phyloP scores from a whole-genome alignment of 2,797 vertebrate species.

The Hippocampus kuda region DNA sequence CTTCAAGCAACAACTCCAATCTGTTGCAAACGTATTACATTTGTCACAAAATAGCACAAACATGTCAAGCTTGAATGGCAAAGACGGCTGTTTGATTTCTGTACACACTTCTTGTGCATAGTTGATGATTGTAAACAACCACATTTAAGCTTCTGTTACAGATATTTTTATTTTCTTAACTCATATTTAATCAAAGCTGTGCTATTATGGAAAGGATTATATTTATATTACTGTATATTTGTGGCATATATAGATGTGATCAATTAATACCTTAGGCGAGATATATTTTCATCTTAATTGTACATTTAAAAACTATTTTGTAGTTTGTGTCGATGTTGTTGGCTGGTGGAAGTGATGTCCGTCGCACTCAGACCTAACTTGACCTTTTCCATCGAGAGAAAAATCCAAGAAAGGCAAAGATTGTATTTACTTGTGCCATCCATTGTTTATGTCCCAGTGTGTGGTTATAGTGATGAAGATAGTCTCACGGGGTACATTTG shows the following conservation, averaged over 20 bases:
- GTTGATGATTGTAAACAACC: not conserved
- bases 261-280: constrained; percentile 63
- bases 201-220: constrained; percentile 51
- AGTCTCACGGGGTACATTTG: constrained; percentile 5
- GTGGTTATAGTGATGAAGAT: not conserved
- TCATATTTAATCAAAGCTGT: constrained; percentile 43
- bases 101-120: not conserved
- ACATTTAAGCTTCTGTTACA: constrained; percentile 15
- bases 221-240: constrained; percentile 77
- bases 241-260: constrained; percentile 62
- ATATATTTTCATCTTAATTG: constrained; percentile 62
- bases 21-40: not conserved
- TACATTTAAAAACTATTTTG: constrained; percentile 20
- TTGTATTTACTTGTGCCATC: constrained; percentile 1
- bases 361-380: not conserved
- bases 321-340: constrained; percentile 6
- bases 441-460: not conserved
- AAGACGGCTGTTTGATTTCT: not conserved
- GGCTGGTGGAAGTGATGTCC: constrained; percentile 4
- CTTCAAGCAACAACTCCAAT: not conserved
- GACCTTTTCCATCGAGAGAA: not conserved
- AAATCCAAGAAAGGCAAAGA: not conserved
- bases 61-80: not conserved
- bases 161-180: constrained; percentile 49
- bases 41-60: not conserved